Base-by-base conservation (phyloP, 64 coral and sea anemone genomes). In the Actinia equina region DNA sequence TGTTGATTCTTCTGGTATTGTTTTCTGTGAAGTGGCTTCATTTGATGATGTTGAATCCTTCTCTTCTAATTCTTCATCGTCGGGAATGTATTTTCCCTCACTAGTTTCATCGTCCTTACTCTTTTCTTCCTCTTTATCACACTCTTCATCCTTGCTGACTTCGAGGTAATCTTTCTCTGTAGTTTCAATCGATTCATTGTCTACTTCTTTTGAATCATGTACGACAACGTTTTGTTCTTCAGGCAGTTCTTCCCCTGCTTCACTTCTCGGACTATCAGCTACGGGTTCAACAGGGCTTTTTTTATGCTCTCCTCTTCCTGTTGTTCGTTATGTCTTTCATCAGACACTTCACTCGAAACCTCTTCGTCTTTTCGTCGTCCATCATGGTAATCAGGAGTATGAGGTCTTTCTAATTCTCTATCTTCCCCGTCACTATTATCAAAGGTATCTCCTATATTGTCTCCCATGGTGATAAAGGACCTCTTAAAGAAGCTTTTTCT, bases 341-440 rank as follows among this genome's bases (percentile, higher is more conserved):
- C 90, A 17, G 94, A 95, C 59, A 95, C 86, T 63, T 95, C 94
- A 41, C 94, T 95, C 51, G 86, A 92, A 54, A 27, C 79, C 27
- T 82, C 67, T 64, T 77, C 77, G 12, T 97, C 91, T 18, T 90
- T 88, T 26, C 84, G 83, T 27, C 69, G 69, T 74, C 69, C 69
- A 93, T 77, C 87, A 90, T 97, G 94, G 71, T 93, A 89, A 77
- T 91, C 88, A 46, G 94, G 94, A 53, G 94, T 97, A 3, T 52
- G 94, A 25, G 94, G 94, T 74, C 89, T 93, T n/a, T 89, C 94
- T 37, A 86, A 52, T 46, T 89, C 94, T 89, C 92, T 84, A 22
- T 84, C 87, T 53, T 71, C 90, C 3, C 83, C 91, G 71, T 91
- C 88, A 80, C 82, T 88, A 23, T 90, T 87, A 26, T 93, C 94